Evolutionary conservation across 2,797 vertebrate species (phyloP).

Genomic region (Leptodactylus fallax): DNA sequence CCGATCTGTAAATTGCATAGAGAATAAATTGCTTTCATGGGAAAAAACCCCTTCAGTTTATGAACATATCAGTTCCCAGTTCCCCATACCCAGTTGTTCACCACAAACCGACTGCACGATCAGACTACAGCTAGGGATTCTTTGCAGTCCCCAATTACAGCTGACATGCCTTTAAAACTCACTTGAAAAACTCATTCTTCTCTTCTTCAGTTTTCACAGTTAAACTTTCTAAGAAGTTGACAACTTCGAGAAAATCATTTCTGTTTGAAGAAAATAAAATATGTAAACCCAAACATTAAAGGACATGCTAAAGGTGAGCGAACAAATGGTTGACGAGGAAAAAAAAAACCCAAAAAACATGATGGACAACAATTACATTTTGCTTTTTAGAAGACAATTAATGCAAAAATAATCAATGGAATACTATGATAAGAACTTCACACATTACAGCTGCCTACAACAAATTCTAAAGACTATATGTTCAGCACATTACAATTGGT

Average conservation of each 20-base stretch:
- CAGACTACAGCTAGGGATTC: too few relatives aligned
- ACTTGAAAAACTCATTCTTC: constrained; percentile 99
- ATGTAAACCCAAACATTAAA: neutral
- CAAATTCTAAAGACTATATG: neutral
- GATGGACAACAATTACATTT: neutral
- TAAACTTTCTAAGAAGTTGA: constrained; percentile 94
- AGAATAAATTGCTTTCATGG: too few relatives aligned
- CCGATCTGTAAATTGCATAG: too few relatives aligned
- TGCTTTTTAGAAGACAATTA: neutral
- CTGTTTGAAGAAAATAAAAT: constrained; percentile 71
- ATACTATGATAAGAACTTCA: neutral
- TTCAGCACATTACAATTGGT: neutral
- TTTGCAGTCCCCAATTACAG: too few relatives aligned
- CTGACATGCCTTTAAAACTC: constrained; percentile 70
- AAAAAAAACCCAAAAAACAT: neutral
- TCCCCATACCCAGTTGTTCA: too few relatives aligned
- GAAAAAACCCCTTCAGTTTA: too few relatives aligned
- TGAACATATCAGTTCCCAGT: too few relatives aligned
- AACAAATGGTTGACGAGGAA: neutral
- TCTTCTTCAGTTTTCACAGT: constrained; percentile 96
- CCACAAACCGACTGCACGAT: too few relatives aligned
- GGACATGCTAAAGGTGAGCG: too few relatives aligned
- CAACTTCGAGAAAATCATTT: constrained; percentile 96
- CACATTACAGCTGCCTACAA: neutral
- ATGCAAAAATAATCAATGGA: neutral